phyloP scores from a whole-genome alignment of 2,113 vertebrate species.

The Cercocebus atys region DNA sequence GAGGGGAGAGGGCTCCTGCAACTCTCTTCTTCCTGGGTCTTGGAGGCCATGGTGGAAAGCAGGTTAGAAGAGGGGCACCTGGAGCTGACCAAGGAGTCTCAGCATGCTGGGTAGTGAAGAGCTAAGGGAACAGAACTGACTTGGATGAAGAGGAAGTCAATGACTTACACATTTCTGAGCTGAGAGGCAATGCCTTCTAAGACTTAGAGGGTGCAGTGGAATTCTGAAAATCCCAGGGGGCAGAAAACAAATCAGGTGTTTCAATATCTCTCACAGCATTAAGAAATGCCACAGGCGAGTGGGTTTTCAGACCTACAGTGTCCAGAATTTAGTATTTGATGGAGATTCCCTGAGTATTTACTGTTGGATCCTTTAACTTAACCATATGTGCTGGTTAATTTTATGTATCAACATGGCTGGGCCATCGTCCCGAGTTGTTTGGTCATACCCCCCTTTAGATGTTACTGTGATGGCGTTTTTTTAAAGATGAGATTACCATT shows the following conservation, averaged over 20 bases:
- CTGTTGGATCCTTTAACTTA: neutral
- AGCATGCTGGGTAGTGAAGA: neutral
- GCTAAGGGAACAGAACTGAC: neutral
- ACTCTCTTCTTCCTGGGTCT: neutral
- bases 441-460: neutral
- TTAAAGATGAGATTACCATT: neutral
- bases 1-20: neutral
- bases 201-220: neutral
- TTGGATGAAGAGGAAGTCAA: neutral
- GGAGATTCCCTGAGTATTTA: neutral
- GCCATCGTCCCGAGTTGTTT: neutral
- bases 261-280: fast-evolving
- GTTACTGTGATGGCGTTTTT: neutral
- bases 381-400: neutral
- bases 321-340: neutral
- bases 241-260: too few relatives aligned
- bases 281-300: neutral
- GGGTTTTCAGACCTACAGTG: neutral
- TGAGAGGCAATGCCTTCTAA: neutral
- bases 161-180: neutral
- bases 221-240: neutral
- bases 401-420: neutral
- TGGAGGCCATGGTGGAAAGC: neutral
- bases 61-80: too few relatives aligned
- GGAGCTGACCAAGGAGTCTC: neutral